Evolutionary conservation across 2,797 vertebrate genomes (phyloP).

Genomic region (Spea hammondii): DNA sequence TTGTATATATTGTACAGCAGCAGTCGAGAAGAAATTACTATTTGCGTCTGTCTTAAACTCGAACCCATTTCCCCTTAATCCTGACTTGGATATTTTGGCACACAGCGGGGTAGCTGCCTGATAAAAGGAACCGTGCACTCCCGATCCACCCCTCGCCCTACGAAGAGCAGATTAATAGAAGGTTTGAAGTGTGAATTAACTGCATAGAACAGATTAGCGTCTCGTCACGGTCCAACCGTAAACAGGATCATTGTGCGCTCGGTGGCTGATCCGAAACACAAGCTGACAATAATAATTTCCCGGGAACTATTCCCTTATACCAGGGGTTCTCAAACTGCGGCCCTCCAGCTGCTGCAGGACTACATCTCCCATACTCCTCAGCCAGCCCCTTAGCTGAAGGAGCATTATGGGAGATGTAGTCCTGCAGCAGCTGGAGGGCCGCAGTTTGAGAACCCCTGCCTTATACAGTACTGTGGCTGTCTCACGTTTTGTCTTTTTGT

Average conservation of each 20-base stretch:
- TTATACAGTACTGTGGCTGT: too few species aligned
- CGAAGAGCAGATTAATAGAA: slow-evolving; percentile 12
- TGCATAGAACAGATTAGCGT: not conserved
- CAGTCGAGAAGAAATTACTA: not conserved
- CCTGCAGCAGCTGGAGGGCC: too few species aligned
- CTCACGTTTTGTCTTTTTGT: too few species aligned
- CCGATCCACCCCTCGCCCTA: not conserved
- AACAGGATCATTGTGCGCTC: slow-evolving; percentile 14
- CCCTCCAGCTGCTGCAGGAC: too few species aligned
- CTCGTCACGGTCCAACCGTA: slow-evolving; percentile 6
- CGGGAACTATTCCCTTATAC: not conserved
- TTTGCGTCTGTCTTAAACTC: not conserved
- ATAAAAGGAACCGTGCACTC: not conserved
- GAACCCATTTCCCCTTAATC: not conserved
- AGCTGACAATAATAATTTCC: not conserved
- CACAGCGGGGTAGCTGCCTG: slow-evolving; percentile 9
- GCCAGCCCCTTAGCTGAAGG: too few species aligned
- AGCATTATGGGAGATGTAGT: too few species aligned
- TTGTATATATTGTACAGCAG: not conserved
- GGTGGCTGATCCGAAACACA: slow-evolving; percentile 1
- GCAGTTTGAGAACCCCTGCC: too few species aligned
- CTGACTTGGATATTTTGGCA: not conserved
- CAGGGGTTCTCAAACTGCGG: too few species aligned
- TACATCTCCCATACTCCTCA: too few species aligned
- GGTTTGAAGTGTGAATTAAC: slow-evolving; percentile 17